phyloP scores from a whole-genome alignment of 2,797 vertebrate genomes.

The Hydrophis major region DNA sequence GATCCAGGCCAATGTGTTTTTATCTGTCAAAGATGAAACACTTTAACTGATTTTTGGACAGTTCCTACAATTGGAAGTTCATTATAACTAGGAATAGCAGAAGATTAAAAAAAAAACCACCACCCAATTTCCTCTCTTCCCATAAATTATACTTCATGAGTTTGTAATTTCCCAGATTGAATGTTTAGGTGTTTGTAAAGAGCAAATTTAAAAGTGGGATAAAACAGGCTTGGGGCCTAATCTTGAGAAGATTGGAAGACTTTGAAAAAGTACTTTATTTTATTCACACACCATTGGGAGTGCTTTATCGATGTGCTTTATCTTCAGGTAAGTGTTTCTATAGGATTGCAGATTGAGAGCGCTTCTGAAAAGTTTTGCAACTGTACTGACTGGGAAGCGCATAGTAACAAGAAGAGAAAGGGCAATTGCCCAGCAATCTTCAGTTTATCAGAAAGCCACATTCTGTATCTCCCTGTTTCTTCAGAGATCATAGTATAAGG shows the following conservation, averaged over 20 bases:
- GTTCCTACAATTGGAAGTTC: not conserved
- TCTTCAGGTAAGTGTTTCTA: not conserved
- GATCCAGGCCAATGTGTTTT: not conserved
- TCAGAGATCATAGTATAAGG: not conserved
- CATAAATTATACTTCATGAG: no score
- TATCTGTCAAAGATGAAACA: not conserved
- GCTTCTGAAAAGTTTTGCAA: not conserved
- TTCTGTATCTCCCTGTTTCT: not conserved
- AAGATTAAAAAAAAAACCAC: not conserved
- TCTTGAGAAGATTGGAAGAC: not conserved
- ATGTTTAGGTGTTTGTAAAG: not conserved
- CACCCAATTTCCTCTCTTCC: not conserved
- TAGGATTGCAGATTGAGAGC: not conserved
- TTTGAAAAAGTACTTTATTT: not conserved
- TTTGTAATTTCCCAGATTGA: not conserved
- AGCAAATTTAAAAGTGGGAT: not conserved
- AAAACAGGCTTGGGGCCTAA: not conserved
- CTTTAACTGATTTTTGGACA: not conserved
- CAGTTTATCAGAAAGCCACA: not conserved
- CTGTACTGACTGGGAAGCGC: no score
- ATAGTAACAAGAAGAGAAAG: not conserved
- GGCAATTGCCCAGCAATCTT: not conserved
- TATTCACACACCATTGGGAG: not conserved
- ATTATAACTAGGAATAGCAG: not conserved
- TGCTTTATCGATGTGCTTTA: not conserved